These are phyloP conservation scores for Acleris literana DNA, from an alignment of 2,888 invertebrate species.

Conservation along the genomic window DNA sequence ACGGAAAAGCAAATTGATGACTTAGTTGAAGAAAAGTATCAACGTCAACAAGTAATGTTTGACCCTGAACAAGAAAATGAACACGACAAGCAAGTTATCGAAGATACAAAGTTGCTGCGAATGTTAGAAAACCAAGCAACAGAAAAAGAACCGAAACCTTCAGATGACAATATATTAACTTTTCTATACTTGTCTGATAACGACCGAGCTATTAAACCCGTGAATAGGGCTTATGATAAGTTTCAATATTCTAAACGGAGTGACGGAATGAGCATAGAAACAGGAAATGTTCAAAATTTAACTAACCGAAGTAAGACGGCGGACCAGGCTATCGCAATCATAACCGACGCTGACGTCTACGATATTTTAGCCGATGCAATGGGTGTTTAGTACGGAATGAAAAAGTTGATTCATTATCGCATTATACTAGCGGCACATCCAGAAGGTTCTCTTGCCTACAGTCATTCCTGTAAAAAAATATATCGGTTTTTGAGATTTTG, in stretches of 20 bases:
- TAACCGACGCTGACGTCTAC: conserved; percentile 44
- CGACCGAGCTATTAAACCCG: neutral
- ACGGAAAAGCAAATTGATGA: conserved; percentile 28
- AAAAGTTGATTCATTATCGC: too few species aligned
- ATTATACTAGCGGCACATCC: too few species aligned
- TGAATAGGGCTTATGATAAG: neutral
- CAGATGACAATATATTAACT: conserved; percentile 30
- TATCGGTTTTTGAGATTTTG: too few species aligned
- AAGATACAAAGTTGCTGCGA: conserved; percentile 46
- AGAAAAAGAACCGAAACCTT: conserved; percentile 42
- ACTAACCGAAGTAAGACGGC: neutral
- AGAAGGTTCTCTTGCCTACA: too few species aligned
- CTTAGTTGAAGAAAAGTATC: conserved; percentile 40
- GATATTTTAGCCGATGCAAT: conserved; percentile 45
- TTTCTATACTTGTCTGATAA: conserved; percentile 12
- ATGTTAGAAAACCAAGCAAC: conserved; percentile 52
- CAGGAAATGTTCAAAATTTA: neutral
- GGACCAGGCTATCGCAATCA: neutral
- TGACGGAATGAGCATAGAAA: conserved; percentile 15
- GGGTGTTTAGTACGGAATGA: conserved; percentile 1
- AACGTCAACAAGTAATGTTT: conserved; percentile 49
- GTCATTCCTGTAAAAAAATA: too few species aligned
- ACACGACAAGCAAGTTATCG: conserved; percentile 43
- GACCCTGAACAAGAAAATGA: conserved; percentile 31
- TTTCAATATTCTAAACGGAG: neutral